Percentiles rank a stretch among this genome's conserved stretches.
phyloP scores from a whole-genome alignment of 2,797 vertebrate genomes.

The Syndactyla subalaris region DNA sequence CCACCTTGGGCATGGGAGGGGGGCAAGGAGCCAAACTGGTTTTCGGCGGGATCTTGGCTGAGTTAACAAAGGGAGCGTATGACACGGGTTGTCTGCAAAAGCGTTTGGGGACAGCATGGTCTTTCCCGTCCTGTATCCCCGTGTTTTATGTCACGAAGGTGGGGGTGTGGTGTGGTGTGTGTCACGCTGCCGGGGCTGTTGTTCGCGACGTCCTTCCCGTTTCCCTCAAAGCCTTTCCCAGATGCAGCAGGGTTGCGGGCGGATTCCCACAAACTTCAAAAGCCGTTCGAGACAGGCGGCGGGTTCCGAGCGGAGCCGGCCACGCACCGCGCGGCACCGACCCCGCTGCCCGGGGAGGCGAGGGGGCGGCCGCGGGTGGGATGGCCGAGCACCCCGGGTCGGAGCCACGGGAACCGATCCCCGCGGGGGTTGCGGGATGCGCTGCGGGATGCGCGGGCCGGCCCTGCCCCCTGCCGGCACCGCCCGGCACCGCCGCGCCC shows the following conservation, averaged over 20 bases:
- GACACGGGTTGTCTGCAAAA: not conserved
- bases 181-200: not conserved
- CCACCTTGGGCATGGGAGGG: not conserved
- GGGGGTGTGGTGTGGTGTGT: not conserved
- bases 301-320: not conserved
- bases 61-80: not conserved
- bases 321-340: not conserved
- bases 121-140: not conserved
- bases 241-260: not conserved
- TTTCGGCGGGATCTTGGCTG: conserved; percentile 1
- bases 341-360: not conserved
- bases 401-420: not conserved
- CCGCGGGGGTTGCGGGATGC: not conserved
- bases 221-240: not conserved
- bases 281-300: not conserved
- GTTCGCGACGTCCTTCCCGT: not conserved
- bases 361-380: not conserved
- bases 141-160: not conserved
- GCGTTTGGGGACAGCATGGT: not conserved
- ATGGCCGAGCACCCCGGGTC: no score
- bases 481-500: not conserved
- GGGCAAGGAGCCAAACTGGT: not conserved
- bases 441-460: not conserved
- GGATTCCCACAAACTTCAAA: not conserved
- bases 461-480: conserved; percentile 46